Conservation (phyloP, 2,888 invertebrate genomes). For the Spialia ferax region DNA sequence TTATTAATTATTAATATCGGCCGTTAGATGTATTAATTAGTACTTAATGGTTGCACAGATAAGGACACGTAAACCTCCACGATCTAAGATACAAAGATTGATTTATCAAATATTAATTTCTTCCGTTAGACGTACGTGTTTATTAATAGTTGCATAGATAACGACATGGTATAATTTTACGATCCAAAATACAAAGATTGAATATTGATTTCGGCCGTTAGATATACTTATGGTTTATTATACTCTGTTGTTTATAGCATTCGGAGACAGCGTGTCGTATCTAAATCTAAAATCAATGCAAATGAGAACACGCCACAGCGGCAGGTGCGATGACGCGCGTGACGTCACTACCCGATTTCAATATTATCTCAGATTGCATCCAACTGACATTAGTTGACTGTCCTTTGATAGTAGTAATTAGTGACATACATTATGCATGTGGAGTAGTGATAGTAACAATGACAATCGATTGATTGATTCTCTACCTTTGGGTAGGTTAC, state of each 20-base stretch:
- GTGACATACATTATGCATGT: background rate
- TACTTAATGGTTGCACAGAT: too few relatives aligned
- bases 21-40: too few relatives aligned
- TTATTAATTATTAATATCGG: too few relatives aligned
- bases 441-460: background rate
- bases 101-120: too few relatives aligned
- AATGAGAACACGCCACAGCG: slow-evolving; percentile 1
- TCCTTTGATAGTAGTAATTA: background rate
- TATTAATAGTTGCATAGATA: too few relatives aligned
- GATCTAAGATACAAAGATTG: too few relatives aligned
- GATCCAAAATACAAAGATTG: too few relatives aligned
- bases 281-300: slow-evolving; percentile 28
- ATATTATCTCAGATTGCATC: slow-evolving; percentile 5
- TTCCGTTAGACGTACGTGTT: too few relatives aligned
- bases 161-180: too few relatives aligned
- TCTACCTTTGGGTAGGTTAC: background rate
- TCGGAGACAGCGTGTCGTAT: slow-evolving; percentile 22
- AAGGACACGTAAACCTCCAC: too few relatives aligned
- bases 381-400: too few relatives aligned
- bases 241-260: background rate
- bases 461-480: background rate
- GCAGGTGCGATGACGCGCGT: slow-evolving; percentile 10
- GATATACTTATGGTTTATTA: background rate
- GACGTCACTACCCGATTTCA: slow-evolving; percentile 4
- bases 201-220: too few relatives aligned